Base-by-base conservation (phyloP, 2,888 invertebrate genomes). In the Euproctis similis region DNA sequence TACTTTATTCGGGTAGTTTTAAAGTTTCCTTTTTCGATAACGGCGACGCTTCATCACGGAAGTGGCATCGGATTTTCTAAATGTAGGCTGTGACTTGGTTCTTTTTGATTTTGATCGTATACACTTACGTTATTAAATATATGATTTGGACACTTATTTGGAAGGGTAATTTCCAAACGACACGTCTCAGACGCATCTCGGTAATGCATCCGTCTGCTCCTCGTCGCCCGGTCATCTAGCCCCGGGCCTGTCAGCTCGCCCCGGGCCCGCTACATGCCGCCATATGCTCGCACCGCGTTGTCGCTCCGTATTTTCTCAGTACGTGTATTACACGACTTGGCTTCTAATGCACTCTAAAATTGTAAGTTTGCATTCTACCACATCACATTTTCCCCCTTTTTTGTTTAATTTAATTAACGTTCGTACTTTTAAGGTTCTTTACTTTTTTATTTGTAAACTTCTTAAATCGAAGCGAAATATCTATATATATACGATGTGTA, bases 81-180 rank as follows among this genome's bases (percentile, higher is more conserved):
- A 70, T 63, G 68, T 73, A 76, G 82, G 82, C 82, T 84, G 82
- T 84, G 82, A 81, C 78, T 77, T 75, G 78, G 78, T 80, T 77
- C 76, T 80, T 71, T 64, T 76, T n/a, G n/a, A n/a, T n/a, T n/a
- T 76, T 70, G 63, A 64, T 64, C 58, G 64, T 61, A 58, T 74
- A 42, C 67, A 68, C 71, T 78, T 78, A 73, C 57, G 60, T 73
- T 54, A 54, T 52, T 45, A 54, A 48, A 51, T 59, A 53, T 52
- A 58, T 62, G 54, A 49, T 61, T 64, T 68, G 57, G 57, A 59
- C 56, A 64, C 53, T 56, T 53, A 49, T 47, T 62, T 59, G 63
- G 14, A 14, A n/a, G 61, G 62, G 62, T 68, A 65, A 62, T 71
- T 71, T 71, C 68, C 68, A 72, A 77, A 75, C 72, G 82, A 78